Evolutionary conservation across 2,888 invertebrate species (phyloP), one percentile per base, ranked within the genome.

Genomic region (Andrena marginata): DNA sequence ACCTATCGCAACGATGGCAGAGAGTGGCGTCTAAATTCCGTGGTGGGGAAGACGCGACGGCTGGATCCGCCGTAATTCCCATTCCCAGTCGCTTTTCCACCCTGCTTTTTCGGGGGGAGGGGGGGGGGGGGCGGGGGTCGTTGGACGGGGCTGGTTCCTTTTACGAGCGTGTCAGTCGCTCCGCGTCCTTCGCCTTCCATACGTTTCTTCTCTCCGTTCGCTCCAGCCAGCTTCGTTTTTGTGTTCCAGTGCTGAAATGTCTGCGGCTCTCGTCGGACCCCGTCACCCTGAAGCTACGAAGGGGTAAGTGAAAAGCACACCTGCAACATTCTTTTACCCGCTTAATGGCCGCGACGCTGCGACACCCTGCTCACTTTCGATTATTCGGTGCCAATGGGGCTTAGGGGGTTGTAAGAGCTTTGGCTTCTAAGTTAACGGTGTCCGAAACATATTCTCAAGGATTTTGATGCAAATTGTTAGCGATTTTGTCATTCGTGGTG

Each of bases 191-290:
- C 59, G 26, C 35, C 23, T 8, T 33, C 49, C 42, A 54, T 23
- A 48, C 42, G 8, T 60, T 67, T 65, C 76, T 63, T 78, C 54
- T 70, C 63, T 56, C 35, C 56, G 20, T 49, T 54, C 51, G 29
- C 51, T 69, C 75, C 33, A n/a, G 67, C 77, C 71, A 20, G 60
- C 35, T 59, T 65, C 79, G 77, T 78, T 77, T 84, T 42, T 87
- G 49, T 95, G 94, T 97, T 97, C 92, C 96, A 98, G 98, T 98
- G 95, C 96, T 98, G 95, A 98, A 98, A 97, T 98, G 98, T 95
- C 96, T 98, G 94, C 97, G 98, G 94, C 96, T 98, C 94, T 98
- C 98, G 90, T 96, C 97, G 95, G 98, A 98, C 95, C 97, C 97
- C 92, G 98, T 98, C 93, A 97, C 97, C 94, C 95, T 98, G 95